These are phyloP conservation scores for Drosophila arawakana DNA, from an alignment of 1,140 invertebrate genomes.

Conservation along the genomic window DNA sequence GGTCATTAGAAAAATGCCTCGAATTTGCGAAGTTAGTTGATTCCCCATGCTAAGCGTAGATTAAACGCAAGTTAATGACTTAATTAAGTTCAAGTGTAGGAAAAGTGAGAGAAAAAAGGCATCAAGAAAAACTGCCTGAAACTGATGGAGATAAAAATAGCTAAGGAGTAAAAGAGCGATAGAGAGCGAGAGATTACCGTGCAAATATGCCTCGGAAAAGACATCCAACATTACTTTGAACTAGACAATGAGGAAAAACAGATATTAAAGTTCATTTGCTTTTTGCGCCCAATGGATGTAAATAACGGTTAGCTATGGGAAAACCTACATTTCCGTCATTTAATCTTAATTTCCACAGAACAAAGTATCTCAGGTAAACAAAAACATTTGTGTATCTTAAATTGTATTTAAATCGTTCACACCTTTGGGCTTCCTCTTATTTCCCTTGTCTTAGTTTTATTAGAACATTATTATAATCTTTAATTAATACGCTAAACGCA, in stretches of 20 bases:
- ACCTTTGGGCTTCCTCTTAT: not conserved
- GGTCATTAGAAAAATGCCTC: conserved; percentile 73
- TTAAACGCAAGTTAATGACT: conserved; percentile 80
- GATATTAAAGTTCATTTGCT: conserved; percentile 18
- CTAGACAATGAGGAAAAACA: conserved; percentile 8
- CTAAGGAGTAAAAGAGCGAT: conserved; percentile 31
- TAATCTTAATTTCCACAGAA: not conserved
- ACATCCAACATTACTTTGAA: conserved; percentile 16
- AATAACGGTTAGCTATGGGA: conserved; percentile 11
- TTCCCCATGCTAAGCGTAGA: conserved; percentile 58
- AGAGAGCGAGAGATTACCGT: conserved; percentile 53
- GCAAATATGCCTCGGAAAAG: conserved; percentile 57
- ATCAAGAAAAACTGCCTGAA: conserved; percentile 41
- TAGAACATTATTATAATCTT: conserved; percentile 31
- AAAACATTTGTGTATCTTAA: not conserved
- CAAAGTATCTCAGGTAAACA: not conserved
- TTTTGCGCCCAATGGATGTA: conserved; percentile 2
- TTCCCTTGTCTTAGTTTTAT: conserved; percentile 9
- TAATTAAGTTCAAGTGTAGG: conserved; percentile 69
- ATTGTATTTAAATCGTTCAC: not conserved
- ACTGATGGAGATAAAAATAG: conserved; percentile 26
- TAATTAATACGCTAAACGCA: conserved; percentile 44
- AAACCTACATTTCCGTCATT: not conserved
- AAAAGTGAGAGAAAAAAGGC: conserved; percentile 29
- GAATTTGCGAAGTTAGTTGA: conserved; percentile 53